Evolutionary conservation across 2,113 vertebrate genomes (phyloP), one percentile per base, ranked within the genome.

Genomic region (Scalopus aquaticus): DNA sequence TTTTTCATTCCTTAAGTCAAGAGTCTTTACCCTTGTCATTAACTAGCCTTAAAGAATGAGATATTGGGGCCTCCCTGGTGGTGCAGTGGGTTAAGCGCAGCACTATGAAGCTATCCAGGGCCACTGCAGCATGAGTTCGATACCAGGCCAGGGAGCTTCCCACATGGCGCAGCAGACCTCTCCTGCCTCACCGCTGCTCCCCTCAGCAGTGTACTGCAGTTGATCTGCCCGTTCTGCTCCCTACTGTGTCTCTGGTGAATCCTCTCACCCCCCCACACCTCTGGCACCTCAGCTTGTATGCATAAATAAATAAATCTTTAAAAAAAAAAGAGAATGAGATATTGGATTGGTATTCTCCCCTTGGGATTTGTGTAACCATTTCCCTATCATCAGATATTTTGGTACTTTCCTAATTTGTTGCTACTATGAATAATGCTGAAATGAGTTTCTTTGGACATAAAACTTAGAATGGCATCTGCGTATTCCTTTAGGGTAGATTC

Each of bases 371-470:
- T 35, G 19, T 62, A 72, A 84, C 54, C 74, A 69, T 32, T 73
- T 67, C 39, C 54, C n/a, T 81, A 51, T 94, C 64, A 65, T n/a
- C 5, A 11, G 64, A 44, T 91, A 74, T 79, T 84, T 87, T 76
- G 32, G 49, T 60, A 69, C 32, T 78, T 80, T 85, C 56, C 81
- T 88, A 85, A 88, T 94, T 42, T 69, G 20, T 64, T 80, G 72
- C 70, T 80, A 19, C 70, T 51, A 7, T 79, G 74, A 95, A 79
- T 92, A 54, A 92, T 37, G 81, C 44, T 88, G 16, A 51, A 54
- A 69, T n/a, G 85, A 94, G 46, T 39, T 73, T 56, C 5, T 76
- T 88, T 11, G 65, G 17, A 44, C 44, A 26, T 49, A 73, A 77
- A 80, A 44, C 44, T 37, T 46, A 5, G 16, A 37, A 54, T 2